Percentiles rank a stretch among this genome's conserved stretches.
Evolutionary conservation across 2,797 vertebrate species (phyloP).

Genomic region (Tadarida brasiliensis): DNA sequence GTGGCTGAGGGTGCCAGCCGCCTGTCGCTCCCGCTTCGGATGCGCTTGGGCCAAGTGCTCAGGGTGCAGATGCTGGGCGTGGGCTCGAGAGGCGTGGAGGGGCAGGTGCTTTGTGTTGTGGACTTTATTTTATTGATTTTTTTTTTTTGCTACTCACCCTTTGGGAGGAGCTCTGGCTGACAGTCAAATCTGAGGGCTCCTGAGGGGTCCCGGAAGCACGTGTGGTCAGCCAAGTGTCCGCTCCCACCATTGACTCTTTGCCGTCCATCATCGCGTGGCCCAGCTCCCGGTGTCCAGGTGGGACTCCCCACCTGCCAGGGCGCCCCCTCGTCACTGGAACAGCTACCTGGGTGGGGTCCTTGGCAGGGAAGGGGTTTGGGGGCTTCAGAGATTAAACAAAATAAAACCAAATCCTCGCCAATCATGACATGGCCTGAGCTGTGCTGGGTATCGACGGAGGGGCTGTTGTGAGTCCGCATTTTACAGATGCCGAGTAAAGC

Average conservation of each 20-base stretch:
- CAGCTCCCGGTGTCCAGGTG: neutral
- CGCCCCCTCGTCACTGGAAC: neutral
- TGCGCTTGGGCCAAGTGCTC: accelerated
- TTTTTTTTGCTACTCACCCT: neutral
- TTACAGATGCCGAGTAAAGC: neutral
- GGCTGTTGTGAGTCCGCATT: neutral
- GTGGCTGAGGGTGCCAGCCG: accelerated
- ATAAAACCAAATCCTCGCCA: neutral
- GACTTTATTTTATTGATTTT: neutral
- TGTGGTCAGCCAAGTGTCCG: accelerated
- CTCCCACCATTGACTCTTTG: neutral
- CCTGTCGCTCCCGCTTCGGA: accelerated
- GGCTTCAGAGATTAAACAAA: neutral
- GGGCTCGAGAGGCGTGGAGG: neutral
- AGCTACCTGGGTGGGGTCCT: neutral
- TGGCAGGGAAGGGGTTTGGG: neutral
- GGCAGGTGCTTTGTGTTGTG: neutral
- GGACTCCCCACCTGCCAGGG: neutral
- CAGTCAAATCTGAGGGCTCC: neutral
- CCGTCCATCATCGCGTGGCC: accelerated
- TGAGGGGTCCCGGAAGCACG: accelerated
- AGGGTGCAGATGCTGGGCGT: neutral
- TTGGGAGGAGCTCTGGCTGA: neutral
- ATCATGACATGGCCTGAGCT: neutral
- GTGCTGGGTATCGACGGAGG: neutral